These are phyloP conservation scores for Lepidotrigona ventralis DNA, from an alignment of 1,140 invertebrate genomes.

Conservation along the genomic window DNA sequence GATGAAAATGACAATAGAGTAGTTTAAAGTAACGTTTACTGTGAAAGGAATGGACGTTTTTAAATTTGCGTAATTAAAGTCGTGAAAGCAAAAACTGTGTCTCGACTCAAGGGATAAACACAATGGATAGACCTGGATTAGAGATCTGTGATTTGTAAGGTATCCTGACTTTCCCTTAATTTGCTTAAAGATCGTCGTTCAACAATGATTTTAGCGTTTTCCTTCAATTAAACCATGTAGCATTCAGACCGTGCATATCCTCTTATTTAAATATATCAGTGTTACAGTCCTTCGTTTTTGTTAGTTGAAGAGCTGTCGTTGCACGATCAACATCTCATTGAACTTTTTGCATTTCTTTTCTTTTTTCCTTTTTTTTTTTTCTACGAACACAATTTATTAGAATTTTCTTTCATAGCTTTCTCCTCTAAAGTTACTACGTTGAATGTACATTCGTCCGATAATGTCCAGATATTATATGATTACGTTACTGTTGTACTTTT, in stretches of 20 bases:
- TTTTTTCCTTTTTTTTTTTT: no score
- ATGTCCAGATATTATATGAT: neutral
- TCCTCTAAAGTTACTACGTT: neutral
- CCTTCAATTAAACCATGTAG: constrained; percentile 27
- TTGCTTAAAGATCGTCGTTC: neutral
- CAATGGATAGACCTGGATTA: constrained; percentile 37
- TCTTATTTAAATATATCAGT: constrained; percentile 46
- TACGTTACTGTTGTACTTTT: constrained; percentile 21
- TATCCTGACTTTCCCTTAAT: constrained; percentile 47
- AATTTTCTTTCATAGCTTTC: neutral
- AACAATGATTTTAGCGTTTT: neutral
- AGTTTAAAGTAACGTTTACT: neutral
- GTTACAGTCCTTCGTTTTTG: neutral
- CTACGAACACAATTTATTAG: neutral
- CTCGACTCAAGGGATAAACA: constrained; percentile 36
- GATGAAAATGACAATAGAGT: neutral
- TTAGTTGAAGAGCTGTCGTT: neutral
- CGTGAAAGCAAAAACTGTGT: constrained; percentile 46
- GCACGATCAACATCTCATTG: neutral
- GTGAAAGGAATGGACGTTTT: no score
- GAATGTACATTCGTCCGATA: neutral
- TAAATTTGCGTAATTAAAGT: constrained; percentile 17
- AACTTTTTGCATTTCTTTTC: neutral
- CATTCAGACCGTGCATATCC: constrained; percentile 56
- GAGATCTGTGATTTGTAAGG: constrained; percentile 32